Percentiles rank a stretch among this genome's conserved stretches.
Conservation (phyloP, 2,113 vertebrate species). For the Alligator sinensis region DNA sequence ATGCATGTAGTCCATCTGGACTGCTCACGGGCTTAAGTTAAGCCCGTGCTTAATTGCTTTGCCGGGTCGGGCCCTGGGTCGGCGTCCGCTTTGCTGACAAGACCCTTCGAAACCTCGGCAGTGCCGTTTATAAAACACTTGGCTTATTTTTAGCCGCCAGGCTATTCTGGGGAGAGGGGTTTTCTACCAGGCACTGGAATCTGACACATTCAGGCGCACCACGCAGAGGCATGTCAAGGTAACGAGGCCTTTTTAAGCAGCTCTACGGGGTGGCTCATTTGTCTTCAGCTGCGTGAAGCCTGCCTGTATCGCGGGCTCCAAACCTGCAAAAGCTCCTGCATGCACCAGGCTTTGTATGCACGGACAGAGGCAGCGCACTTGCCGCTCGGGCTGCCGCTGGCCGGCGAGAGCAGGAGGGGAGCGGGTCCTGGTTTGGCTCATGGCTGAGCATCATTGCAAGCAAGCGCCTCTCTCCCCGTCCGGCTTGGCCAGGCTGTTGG, state of each 20-base stretch:
- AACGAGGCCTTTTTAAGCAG: neutral
- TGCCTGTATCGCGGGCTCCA: neutral
- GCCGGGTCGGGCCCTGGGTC: neutral
- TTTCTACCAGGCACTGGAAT: neutral
- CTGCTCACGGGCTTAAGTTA: neutral
- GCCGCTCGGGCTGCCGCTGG: too few species aligned
- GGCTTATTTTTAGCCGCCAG: neutral
- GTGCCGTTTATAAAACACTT: neutral
- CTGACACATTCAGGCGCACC: neutral
- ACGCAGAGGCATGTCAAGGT: neutral
- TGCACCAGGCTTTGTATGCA: neutral
- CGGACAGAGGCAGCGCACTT: too few species aligned
- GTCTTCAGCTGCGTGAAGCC: neutral
- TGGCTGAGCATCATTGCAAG: neutral
- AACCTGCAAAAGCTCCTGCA: neutral
- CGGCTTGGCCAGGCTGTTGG: too few species aligned
- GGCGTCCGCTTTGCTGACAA: neutral
- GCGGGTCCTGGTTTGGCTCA: neutral
- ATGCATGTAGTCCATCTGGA: neutral
- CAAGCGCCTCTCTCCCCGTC: neutral
- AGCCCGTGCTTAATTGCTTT: neutral
- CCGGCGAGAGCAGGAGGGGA: too few species aligned
- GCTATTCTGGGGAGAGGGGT: neutral
- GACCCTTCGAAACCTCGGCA: neutral
- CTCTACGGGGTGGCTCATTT: neutral